Conservation (phyloP, 2,113 vertebrate species). For the Rostratula benghalensis region DNA sequence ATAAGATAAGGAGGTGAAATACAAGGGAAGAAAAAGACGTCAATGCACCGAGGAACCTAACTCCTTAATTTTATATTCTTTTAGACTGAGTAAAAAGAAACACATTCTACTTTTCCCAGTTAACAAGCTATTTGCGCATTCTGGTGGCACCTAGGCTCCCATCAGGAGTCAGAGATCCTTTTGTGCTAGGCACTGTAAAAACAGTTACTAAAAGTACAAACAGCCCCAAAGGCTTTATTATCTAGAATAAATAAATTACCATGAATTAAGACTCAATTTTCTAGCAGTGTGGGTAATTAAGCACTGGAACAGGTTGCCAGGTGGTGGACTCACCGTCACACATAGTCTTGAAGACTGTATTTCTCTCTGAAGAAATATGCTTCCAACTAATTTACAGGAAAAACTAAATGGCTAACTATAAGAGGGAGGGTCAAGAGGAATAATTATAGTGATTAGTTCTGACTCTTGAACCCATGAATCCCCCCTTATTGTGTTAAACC, state of each 20-base stretch:
- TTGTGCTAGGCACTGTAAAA: slow-evolving; percentile 26
- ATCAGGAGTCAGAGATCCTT: slow-evolving; percentile 8
- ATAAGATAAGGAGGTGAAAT: background rate
- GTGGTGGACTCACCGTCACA: background rate
- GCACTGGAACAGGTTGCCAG: slow-evolving; percentile 10
- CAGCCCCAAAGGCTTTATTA: slow-evolving; percentile 42
- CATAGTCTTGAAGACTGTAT: background rate
- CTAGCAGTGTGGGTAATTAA: slow-evolving; percentile 27
- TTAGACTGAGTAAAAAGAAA: background rate
- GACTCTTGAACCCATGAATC: background rate
- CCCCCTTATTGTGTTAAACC: background rate
- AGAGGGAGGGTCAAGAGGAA: background rate
- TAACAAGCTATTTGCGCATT: slow-evolving; percentile 51
- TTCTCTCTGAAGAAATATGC: background rate
- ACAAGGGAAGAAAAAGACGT: background rate
- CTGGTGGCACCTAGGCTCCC: slow-evolving; percentile 18
- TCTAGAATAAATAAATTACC: slow-evolving; percentile 52
- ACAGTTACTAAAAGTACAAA: slow-evolving; percentile 38
- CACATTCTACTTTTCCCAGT: background rate
- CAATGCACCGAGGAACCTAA: background rate
- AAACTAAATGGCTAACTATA: background rate
- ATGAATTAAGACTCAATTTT: slow-evolving; percentile 31
- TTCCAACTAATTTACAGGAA: background rate
- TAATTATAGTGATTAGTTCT: background rate
- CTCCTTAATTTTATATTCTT: slow-evolving; percentile 12